These are phyloP conservation scores for Psittacus erithacus DNA, from an alignment of 2,113 vertebrate genomes.

Conservation along the genomic window DNA sequence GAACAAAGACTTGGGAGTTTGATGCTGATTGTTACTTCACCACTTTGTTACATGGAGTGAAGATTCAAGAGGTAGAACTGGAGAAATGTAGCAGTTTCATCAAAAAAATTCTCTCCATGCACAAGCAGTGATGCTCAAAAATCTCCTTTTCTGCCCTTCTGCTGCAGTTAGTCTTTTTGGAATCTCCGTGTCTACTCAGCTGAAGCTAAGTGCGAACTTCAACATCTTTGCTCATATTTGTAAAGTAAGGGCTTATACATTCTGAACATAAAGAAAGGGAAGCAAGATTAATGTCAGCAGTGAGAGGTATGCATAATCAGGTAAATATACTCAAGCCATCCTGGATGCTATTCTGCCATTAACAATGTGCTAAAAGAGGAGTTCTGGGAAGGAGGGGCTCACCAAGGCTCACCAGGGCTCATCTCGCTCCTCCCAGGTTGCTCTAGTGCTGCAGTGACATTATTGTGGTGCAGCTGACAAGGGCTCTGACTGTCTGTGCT, in stretches of 20 bases:
- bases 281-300: background rate
- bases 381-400: background rate
- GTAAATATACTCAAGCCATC: background rate
- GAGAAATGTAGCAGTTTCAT: background rate
- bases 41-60: background rate
- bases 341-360: background rate
- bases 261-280: background rate
- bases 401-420: rapidly evolving
- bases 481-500: background rate
- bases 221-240: background rate
- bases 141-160: background rate
- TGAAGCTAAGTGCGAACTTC: background rate
- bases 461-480: background rate
- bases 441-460: background rate
- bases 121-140: background rate
- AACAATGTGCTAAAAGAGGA: background rate
- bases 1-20: background rate
- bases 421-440: background rate
- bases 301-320: background rate
- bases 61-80: background rate
- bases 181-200: background rate
- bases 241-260: background rate
- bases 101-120: background rate
- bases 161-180: background rate
- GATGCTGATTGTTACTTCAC: background rate